These are phyloP conservation scores for Drosophila tropicalis DNA, from an alignment of 1,140 invertebrate species.

Conservation along the genomic window DNA sequence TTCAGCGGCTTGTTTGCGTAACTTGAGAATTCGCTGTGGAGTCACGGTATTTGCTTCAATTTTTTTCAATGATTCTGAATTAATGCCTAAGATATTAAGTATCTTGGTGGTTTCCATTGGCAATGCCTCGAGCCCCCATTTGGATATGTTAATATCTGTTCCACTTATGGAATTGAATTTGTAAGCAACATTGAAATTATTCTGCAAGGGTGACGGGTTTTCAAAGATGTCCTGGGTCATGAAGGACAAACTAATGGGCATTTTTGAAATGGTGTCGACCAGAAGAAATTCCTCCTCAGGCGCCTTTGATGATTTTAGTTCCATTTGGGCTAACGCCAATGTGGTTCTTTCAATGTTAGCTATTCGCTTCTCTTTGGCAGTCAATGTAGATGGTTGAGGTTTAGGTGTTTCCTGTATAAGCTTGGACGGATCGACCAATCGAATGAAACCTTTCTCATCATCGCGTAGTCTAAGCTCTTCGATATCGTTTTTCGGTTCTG, in stretches of 20 bases:
- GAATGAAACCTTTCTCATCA: conserved; percentile 5
- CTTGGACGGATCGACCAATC: neutral
- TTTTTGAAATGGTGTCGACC: conserved; percentile 50
- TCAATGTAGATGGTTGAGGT: neutral
- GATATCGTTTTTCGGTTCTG: neutral
- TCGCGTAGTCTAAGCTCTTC: conserved; percentile 17
- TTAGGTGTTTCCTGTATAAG: neutral
- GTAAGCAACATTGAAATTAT: conserved; percentile 62
- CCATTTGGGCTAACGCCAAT: conserved; percentile 17
- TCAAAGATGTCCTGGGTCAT: conserved; percentile 36
- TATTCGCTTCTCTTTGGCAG: conserved; percentile 26
- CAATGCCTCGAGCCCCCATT: conserved; percentile 56
- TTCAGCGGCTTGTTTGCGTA: conserved; percentile 22
- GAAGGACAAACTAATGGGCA: conserved; percentile 34
- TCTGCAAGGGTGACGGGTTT: conserved; percentile 59
- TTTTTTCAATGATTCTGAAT: conserved; percentile 36
- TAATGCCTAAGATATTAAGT: conserved; percentile 47
- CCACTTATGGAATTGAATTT: conserved; percentile 56
- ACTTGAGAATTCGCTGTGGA: conserved; percentile 40
- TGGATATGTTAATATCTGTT: conserved; percentile 37
- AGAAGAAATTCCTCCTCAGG: conserved; percentile 34
- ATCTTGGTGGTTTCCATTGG: conserved; percentile 38
- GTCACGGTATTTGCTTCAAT: conserved; percentile 36
- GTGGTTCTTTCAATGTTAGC: conserved; percentile 32
- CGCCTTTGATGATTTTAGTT: conserved; percentile 15